Conservation (phyloP, 30 jellyfish, hydroid and myxozoan genomes). For the Cassiopea andromeda region DNA sequence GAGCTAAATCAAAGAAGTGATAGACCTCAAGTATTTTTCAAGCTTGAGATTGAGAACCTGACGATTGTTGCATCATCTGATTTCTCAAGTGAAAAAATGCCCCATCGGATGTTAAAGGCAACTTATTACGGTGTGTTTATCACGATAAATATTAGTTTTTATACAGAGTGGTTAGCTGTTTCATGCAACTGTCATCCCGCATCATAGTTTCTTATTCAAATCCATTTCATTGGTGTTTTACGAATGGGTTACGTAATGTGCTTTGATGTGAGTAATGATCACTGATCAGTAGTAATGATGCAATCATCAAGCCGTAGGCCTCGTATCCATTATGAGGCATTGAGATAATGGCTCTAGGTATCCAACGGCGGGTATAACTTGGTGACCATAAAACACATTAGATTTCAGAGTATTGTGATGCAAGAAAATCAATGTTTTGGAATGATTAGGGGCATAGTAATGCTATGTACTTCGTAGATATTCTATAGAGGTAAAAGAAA, state of each 20-base stretch:
- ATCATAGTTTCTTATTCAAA: too few species aligned
- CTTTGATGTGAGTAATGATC: too few species aligned
- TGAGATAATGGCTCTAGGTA: neutral
- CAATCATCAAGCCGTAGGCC: neutral
- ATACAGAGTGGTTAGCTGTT: too few species aligned
- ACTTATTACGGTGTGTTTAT: too few species aligned
- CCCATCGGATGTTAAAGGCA: too few species aligned
- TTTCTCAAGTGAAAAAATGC: too few species aligned
- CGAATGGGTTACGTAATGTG: too few species aligned
- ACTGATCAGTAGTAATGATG: too few species aligned
- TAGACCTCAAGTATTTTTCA: neutral
- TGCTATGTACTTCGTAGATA: neutral
- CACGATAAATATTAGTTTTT: too few species aligned
- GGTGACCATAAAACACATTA: neutral
- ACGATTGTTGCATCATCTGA: too few species aligned
- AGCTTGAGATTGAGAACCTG: neutral
- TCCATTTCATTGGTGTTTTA: too few species aligned
- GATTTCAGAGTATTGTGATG: neutral
- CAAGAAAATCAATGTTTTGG: neutral
- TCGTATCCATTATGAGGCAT: slow-evolving; percentile 1
- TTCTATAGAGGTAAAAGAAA: neutral
- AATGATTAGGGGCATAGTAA: neutral
- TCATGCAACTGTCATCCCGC: too few species aligned
- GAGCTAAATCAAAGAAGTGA: neutral
- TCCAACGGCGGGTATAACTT: slow-evolving; percentile 12